Evolutionary conservation across 2,113 vertebrate species (phyloP).

Genomic region (Brachyistius frenatus): DNA sequence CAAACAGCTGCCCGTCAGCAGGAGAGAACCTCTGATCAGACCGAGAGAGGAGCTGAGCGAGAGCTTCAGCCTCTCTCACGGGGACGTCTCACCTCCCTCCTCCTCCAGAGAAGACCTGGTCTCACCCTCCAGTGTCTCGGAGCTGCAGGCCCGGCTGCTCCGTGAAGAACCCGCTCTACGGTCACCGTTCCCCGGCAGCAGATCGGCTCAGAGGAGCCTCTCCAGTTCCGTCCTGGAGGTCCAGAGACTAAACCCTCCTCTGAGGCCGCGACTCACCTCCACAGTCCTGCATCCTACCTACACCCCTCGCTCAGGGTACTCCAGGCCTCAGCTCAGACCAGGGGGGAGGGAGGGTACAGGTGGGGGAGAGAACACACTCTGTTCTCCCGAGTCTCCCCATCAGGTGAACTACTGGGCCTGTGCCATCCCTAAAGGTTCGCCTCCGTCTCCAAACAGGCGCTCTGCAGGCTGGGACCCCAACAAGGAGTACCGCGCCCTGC

Average conservation of each 20-base stretch:
- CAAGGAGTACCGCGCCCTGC: conserved; percentile 90
- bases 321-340: conserved; percentile 17
- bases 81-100: conserved; percentile 29
- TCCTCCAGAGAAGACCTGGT: conserved; percentile 37
- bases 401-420: conserved; percentile 91
- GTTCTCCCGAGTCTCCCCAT: conserved; percentile 73
- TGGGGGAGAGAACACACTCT: background rate
- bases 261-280: conserved; percentile 68
- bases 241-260: conserved; percentile 56
- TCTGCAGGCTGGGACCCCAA: conserved; percentile 90
- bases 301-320: conserved; percentile 30
- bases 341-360: background rate
- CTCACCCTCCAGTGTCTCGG: conserved; percentile 45
- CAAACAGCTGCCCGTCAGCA: conserved; percentile 3
- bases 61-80: conserved; percentile 18
- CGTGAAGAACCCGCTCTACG: conserved; percentile 2
- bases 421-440: conserved; percentile 86
- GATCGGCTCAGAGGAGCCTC: conserved; percentile 48
- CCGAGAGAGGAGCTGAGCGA: conserved; percentile 20
- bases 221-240: conserved; percentile 62
- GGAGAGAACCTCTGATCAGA: conserved; percentile 9
- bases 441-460: conserved; percentile 85
- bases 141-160: conserved; percentile 43
- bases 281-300: conserved; percentile 61
- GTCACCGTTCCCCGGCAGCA: conserved; percentile 11